Percentiles rank a stretch among this genome's conserved stretches.
Conservation (phyloP, 2,888 invertebrate species). For the Octodonta nipae region DNA sequence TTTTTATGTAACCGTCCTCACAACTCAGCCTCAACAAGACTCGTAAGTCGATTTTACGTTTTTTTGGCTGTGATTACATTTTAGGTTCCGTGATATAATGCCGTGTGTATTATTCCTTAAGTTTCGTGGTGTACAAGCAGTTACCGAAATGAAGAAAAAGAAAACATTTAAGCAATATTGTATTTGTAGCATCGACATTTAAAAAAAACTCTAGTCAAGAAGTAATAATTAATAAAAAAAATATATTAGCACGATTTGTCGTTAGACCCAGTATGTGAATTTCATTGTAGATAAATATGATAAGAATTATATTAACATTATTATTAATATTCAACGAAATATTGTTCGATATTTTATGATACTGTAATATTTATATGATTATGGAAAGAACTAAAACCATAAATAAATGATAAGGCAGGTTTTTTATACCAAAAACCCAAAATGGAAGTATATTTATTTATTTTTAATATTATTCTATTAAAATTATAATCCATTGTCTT, state of each 20-base stretch:
- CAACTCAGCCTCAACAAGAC: slow-evolving; percentile 19
- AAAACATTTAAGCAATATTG: no score
- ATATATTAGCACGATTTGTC: slow-evolving; percentile 1
- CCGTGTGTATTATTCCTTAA: slow-evolving; percentile 18
- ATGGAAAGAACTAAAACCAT: no score
- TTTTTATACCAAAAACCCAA: slow-evolving; percentile 8
- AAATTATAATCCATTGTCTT: no score
- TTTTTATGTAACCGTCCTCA: slow-evolving; percentile 10
- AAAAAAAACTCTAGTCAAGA: slow-evolving; percentile 31
- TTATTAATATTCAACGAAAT: no score
- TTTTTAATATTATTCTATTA: slow-evolving; percentile 19
- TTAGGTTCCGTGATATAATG: slow-evolving; percentile 23
- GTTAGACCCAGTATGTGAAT: slow-evolving; percentile 5
- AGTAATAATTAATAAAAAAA: slow-evolving; percentile 3
- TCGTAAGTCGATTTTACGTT: slow-evolving; percentile 22
- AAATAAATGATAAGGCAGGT: no score
- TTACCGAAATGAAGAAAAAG: slow-evolving; percentile 26
- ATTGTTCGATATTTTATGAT: no score
- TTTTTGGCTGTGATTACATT: slow-evolving; percentile 26
- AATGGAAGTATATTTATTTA: slow-evolving; percentile 12
- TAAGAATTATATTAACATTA: no score
- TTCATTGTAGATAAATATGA: no score
- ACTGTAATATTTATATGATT: no score
- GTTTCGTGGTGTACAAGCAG: slow-evolving; percentile 16
- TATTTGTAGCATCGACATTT: no score